Evolutionary conservation across 2,888 invertebrate genomes (phyloP).

Genomic region (Cecidostiba fungosa): DNA sequence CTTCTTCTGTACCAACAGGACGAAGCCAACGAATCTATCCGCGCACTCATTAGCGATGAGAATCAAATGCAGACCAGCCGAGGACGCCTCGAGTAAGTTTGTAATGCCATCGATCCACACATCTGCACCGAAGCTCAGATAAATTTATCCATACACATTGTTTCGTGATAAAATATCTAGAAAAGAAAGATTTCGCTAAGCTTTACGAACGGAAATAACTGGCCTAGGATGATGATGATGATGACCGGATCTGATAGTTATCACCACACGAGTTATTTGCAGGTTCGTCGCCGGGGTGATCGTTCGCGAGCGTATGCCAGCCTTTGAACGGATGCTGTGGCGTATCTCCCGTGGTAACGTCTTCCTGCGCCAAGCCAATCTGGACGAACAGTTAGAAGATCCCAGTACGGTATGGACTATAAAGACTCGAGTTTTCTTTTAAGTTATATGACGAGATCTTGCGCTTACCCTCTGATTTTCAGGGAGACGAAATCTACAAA

Average conservation of each 20-base stretch:
- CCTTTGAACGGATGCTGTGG: conserved; percentile 99
- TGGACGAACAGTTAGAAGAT: conserved; percentile 95
- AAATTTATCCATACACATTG: no score
- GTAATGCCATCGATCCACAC: no score
- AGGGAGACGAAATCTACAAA: conserved; percentile 98
- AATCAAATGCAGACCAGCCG: conserved; percentile 72
- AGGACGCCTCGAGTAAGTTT: conserved; percentile 80
- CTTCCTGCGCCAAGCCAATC: conserved; percentile 97
- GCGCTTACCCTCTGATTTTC: conserved; percentile 69
- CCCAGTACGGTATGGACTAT: conserved; percentile 90
- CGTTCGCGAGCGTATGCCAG: conserved; percentile 94
- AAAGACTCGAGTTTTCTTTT: background rate
- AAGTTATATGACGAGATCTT: background rate
- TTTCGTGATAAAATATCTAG: no score
- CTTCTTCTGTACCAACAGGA: conserved; percentile 83
- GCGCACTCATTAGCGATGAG: conserved; percentile 83
- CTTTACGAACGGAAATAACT: no score
- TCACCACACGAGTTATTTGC: conserved; percentile 45
- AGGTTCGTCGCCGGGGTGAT: conserved; percentile 98
- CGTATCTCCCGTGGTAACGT: conserved; percentile 98
- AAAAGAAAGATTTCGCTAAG: no score
- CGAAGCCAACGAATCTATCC: conserved; percentile 84
- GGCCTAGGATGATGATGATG: no score
- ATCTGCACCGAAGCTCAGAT: no score
- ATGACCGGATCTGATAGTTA: no score